These are phyloP conservation scores for Aphis gossypii DNA, from an alignment of 1,140 invertebrate species.

Conservation along the genomic window DNA sequence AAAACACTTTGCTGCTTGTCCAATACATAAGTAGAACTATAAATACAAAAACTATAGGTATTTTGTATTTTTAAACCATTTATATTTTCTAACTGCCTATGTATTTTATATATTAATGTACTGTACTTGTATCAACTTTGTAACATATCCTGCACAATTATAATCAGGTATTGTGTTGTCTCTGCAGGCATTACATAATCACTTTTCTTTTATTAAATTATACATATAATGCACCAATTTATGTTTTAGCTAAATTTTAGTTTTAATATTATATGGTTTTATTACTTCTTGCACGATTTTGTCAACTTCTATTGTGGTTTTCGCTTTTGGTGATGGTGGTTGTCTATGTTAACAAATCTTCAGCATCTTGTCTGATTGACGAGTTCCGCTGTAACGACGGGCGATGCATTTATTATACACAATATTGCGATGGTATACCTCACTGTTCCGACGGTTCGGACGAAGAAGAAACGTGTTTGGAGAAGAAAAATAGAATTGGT, in stretches of 20 bases:
- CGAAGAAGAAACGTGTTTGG: conserved; percentile 79
- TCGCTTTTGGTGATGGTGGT: conserved; percentile 51
- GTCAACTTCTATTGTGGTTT: conserved; percentile 56
- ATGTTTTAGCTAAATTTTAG: conserved; percentile 35
- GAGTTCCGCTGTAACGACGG: conserved; percentile 64
- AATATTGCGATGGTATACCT: conserved; percentile 82
- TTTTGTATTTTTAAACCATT: background rate
- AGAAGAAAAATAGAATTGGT: conserved; percentile 54
- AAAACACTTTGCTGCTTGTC: background rate
- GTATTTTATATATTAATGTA: background rate
- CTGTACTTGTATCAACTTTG: background rate
- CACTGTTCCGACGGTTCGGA: conserved; percentile 86
- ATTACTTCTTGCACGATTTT: conserved; percentile 53
- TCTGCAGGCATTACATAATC: background rate
- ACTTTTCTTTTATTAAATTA: background rate
- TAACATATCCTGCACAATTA: conserved; percentile 11
- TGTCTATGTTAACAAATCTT: conserved; percentile 55
- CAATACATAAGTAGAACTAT: background rate
- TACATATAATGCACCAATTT: conserved; percentile 13
- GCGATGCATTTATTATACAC: conserved; percentile 79
- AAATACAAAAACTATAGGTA: background rate
- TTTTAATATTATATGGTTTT: conserved; percentile 46
- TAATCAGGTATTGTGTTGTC: background rate
- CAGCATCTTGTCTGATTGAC: conserved; percentile 55
- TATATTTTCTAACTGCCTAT: background rate